Conservation (phyloP, 2,888 invertebrate genomes). For the Aelia acuminata region DNA sequence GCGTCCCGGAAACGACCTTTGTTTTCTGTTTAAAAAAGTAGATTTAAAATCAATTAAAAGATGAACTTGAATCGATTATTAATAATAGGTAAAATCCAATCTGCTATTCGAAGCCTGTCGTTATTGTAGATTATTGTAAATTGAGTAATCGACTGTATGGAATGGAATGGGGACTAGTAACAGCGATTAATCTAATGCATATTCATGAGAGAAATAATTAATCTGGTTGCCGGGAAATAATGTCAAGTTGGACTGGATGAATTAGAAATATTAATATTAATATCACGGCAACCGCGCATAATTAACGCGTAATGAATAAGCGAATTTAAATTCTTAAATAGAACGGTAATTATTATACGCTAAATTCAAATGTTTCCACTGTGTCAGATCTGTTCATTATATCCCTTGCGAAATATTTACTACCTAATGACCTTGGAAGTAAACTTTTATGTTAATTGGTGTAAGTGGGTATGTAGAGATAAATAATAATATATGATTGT, state of each 20-base stretch:
- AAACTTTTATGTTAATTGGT: neutral
- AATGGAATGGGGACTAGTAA: neutral
- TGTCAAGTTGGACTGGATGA: neutral
- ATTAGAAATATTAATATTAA: conserved; percentile 7
- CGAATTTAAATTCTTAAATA: neutral
- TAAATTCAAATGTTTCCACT: neutral
- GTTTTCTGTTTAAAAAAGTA: no score
- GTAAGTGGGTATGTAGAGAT: no score
- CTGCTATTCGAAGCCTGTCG: no score
- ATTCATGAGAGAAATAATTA: neutral
- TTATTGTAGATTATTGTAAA: no score
- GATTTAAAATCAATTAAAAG: no score
- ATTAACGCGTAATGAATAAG: neutral
- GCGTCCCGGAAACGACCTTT: no score
- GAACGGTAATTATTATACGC: neutral
- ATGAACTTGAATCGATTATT: no score
- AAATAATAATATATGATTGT: no score
- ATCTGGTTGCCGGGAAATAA: neutral
- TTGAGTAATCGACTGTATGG: neutral
- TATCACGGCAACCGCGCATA: neutral
- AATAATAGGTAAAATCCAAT: no score
- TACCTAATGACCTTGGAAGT: neutral
- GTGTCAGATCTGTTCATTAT: neutral
- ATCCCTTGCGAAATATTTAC: neutral
- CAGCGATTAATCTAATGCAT: neutral